Conservation (phyloP, 2,888 invertebrate species). For the Taphrorychus bicolor region DNA sequence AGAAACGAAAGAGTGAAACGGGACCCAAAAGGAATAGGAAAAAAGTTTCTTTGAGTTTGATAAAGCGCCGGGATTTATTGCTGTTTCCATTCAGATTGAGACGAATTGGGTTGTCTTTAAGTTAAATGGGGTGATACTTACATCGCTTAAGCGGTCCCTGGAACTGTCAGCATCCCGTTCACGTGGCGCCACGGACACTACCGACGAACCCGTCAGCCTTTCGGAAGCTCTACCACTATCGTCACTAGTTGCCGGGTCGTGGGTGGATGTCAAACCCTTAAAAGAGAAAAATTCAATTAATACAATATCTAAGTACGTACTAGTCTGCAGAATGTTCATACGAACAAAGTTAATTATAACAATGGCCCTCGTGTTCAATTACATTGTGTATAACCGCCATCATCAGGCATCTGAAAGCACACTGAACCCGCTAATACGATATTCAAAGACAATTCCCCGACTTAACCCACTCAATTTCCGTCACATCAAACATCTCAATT, state of each 20-base stretch:
- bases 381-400: not conserved
- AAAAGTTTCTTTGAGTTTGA: slow-evolving; percentile 15
- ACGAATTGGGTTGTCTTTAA: slow-evolving; percentile 1
- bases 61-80: slow-evolving; percentile 10
- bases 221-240: slow-evolving; percentile 85
- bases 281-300: slow-evolving; percentile 59
- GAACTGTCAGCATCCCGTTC: slow-evolving; percentile 83
- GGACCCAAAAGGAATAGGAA: slow-evolving; percentile 8
- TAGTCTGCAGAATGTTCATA: no score
- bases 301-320: no score
- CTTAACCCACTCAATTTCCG: not conserved
- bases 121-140: slow-evolving; percentile 62
- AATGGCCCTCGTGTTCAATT: no score
- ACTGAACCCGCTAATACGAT: not conserved
- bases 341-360: no score
- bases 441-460: not conserved
- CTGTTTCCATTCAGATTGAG: not conserved
- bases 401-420: not conserved
- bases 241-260: slow-evolving; percentile 84
- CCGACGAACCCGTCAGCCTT: slow-evolving; percentile 73
- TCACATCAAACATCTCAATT: slow-evolving; percentile 1
- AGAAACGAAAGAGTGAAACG: no score
- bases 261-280: slow-evolving; percentile 75
- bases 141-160: slow-evolving; percentile 85
- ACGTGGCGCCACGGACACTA: slow-evolving; percentile 63